These are phyloP conservation scores for Hoplodrina blanda DNA, from an alignment of 2,888 invertebrate species.

Conservation along the genomic window DNA sequence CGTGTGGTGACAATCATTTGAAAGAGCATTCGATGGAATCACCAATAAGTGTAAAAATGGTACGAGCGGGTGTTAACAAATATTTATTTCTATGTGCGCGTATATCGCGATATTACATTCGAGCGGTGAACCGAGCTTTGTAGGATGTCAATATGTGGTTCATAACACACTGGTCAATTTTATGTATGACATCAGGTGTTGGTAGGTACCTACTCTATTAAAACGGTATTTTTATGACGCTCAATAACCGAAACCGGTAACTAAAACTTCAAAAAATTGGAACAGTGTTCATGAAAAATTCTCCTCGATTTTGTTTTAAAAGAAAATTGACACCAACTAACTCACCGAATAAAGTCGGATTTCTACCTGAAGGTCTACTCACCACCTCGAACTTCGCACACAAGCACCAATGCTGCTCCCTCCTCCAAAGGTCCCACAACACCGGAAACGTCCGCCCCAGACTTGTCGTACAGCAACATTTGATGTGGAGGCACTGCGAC, in stretches of 20 bases:
- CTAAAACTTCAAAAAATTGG: neutral
- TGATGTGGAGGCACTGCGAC: conserved; percentile 97
- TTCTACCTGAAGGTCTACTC: conserved; percentile 71
- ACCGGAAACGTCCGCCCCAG: conserved; percentile 95
- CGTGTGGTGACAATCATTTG: neutral
- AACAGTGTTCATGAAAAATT: neutral
- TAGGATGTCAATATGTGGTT: conserved; percentile 52
- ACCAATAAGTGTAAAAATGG: conserved; percentile 20
- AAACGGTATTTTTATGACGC: conserved; percentile 2
- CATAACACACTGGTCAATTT: conserved; percentile 33
- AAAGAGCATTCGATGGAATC: conserved; percentile 18
- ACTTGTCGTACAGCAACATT: conserved; percentile 95
- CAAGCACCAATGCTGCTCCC: conserved; percentile 94
- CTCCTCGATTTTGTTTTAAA: neutral
- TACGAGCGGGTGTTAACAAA: conserved; percentile 21
- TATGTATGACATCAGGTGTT: neutral
- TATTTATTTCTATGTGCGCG: neutral
- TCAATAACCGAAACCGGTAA: neutral
- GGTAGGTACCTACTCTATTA: neutral
- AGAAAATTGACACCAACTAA: neutral
- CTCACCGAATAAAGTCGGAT: too few species aligned
- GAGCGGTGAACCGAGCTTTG: conserved; percentile 63
- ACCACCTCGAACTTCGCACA: conserved; percentile 97
- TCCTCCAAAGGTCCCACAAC: conserved; percentile 96
- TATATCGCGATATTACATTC: conserved; percentile 61